These are phyloP conservation scores for Helobdella robusta DNA, from an alignment of 2,888 invertebrate species.

Conservation along the genomic window DNA sequence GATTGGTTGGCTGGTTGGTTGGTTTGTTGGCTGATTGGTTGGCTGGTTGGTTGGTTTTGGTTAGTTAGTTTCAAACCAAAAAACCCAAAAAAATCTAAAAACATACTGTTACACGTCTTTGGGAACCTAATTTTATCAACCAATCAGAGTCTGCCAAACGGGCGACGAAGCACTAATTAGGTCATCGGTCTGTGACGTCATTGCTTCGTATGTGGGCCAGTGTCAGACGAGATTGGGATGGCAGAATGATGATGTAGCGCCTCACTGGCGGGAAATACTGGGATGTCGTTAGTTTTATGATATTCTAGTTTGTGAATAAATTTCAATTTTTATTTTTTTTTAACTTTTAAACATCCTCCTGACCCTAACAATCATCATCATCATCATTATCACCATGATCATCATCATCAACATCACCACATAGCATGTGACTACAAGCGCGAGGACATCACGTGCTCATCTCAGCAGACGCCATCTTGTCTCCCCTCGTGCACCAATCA, in stretches of 20 bases:
- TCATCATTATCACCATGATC: no score
- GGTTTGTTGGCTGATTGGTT: no score
- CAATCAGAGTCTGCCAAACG: neutral
- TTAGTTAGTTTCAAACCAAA: no score
- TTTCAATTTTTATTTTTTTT: no score
- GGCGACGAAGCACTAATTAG: neutral
- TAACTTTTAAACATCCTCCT: no score
- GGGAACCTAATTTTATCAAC: neutral
- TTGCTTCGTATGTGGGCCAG: neutral
- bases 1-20: no score
- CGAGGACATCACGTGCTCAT: neutral
- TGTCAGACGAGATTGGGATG: slow-evolving; percentile 2
- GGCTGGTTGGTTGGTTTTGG: no score
- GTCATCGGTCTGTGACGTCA: neutral
- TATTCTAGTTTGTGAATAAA: no score
- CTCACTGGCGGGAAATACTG: neutral
- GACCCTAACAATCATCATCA: no score
- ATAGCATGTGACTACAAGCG: neutral
- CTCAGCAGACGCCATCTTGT: neutral
- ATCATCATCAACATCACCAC: no score
- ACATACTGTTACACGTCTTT: neutral
- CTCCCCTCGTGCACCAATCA: slow-evolving; percentile 3
- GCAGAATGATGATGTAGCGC: neutral
- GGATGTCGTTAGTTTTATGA: slow-evolving; percentile 4
- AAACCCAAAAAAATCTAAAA: no score